phyloP scores from a whole-genome alignment of 2,113 vertebrate species.

The Leucoraja erinaceus region DNA sequence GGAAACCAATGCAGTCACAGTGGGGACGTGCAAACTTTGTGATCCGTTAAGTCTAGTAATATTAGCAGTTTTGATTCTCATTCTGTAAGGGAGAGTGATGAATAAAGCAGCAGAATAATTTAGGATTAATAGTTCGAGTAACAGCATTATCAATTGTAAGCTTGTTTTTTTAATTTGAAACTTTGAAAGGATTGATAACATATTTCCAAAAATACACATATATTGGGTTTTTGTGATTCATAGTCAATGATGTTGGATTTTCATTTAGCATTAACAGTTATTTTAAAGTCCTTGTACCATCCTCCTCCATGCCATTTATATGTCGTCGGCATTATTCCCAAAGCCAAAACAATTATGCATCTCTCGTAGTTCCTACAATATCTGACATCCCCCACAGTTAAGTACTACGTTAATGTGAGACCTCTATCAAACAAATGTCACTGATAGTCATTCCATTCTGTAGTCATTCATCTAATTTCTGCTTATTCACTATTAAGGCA shows the following conservation, averaged over 20 bases:
- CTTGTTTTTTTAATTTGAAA: not conserved
- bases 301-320: not conserved
- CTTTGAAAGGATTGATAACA: not conserved
- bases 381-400: conserved; percentile 30
- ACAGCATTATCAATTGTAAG: not conserved
- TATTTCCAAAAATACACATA: not conserved
- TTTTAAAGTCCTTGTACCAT: not conserved
- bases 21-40: not conserved
- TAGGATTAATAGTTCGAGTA: not conserved
- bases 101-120: not conserved
- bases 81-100: not conserved
- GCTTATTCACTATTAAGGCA: conserved; percentile 44
- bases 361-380: conserved; percentile 5
- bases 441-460: conserved; percentile 34
- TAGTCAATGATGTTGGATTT: not conserved
- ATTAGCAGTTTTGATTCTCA: not conserved
- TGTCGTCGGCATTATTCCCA: not conserved
- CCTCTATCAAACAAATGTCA: conserved; percentile 33
- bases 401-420: conserved; percentile 1
- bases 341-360: conserved; percentile 18
- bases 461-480: conserved; percentile 40
- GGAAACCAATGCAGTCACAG: too few species aligned
- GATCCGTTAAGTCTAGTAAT: not conserved
- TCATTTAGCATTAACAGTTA: not conserved
- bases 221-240: not conserved